Conservation (phyloP, 2,888 invertebrate species). For the Pyrochroa serraticornis region DNA sequence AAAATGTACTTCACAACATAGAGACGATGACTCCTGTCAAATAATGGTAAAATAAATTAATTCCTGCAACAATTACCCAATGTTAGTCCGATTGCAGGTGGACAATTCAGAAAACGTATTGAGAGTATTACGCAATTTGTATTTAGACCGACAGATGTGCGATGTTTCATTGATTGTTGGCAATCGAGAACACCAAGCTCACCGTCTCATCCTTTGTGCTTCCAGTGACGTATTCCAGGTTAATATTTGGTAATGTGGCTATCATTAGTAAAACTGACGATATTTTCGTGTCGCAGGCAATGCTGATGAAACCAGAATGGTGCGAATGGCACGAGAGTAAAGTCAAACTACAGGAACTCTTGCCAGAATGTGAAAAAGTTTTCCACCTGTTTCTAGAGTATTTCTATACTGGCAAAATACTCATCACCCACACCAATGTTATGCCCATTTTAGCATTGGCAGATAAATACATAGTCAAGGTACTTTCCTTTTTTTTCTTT, state of each 20-base stretch:
- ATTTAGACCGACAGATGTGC: conserved; percentile 86
- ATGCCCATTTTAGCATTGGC: conserved; percentile 88
- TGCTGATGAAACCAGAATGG: conserved; percentile 95
- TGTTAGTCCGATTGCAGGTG: conserved; percentile 62
- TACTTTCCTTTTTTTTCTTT: conserved; percentile 43
- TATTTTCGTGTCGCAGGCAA: conserved; percentile 66
- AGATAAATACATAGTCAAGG: conserved; percentile 94
- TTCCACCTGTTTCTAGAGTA: conserved; percentile 88
- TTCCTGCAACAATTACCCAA: background rate
- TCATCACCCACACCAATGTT: conserved; percentile 82
- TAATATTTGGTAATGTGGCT: conserved; percentile 30
- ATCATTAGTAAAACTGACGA: background rate
- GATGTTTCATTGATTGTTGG: conserved; percentile 87
- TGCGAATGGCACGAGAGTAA: conserved; percentile 85
- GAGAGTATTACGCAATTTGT: conserved; percentile 81
- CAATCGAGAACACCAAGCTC: conserved; percentile 82
- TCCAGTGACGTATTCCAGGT: conserved; percentile 96
- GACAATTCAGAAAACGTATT: conserved; percentile 84
- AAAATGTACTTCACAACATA: conserved; percentile 34
- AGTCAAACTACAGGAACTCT: conserved; percentile 80
- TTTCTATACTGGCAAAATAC: conserved; percentile 89
- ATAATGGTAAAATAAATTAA: conserved; percentile 37
- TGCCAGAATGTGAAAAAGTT: conserved; percentile 80
- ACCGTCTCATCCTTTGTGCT: conserved; percentile 89
- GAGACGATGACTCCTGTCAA: conserved; percentile 45